These are phyloP conservation scores for Busseola fusca DNA, from an alignment of 2,888 invertebrate species.

Conservation along the genomic window DNA sequence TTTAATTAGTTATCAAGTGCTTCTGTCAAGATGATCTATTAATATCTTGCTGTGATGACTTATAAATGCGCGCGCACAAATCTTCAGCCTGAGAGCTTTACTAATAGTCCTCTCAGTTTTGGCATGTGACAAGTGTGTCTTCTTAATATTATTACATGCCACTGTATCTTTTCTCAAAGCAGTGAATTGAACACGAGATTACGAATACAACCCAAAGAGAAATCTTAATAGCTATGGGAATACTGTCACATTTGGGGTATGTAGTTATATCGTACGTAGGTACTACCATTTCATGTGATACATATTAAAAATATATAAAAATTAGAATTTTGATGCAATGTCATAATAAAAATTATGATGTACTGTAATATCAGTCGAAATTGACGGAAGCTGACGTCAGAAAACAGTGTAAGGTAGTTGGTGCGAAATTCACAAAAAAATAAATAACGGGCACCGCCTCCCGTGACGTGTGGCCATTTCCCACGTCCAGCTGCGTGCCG, in stretches of 20 bases:
- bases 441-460: slow-evolving; percentile 57
- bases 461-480: slow-evolving; percentile 70
- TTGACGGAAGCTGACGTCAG: slow-evolving; percentile 40
- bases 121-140: slow-evolving; percentile 62
- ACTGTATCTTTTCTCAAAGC: slow-evolving; percentile 47
- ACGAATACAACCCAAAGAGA: slow-evolving; percentile 26
- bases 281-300: not conserved
- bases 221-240: slow-evolving; percentile 38
- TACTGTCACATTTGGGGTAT: slow-evolving; percentile 20
- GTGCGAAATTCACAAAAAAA: slow-evolving; percentile 41
- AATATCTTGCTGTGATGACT: slow-evolving; percentile 63
- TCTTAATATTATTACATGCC: slow-evolving; percentile 55
- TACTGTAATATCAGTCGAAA: slow-evolving; percentile 29
- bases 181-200: slow-evolving; percentile 32
- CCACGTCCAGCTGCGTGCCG: slow-evolving; percentile 73
- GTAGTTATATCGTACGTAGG: not conserved
- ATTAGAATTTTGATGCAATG: slow-evolving; percentile 15
- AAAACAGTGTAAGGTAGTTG: slow-evolving; percentile 17
- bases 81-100: slow-evolving; percentile 53
- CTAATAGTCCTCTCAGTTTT: slow-evolving; percentile 56
- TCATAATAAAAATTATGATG: slow-evolving; percentile 30
- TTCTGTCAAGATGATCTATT: slow-evolving; percentile 63
- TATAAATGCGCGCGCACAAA: slow-evolving; percentile 62
- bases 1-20: slow-evolving; percentile 66
- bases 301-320: slow-evolving; percentile 9